These are phyloP conservation scores for Dascyllus trimaculatus DNA, from an alignment of 2,113 vertebrate species.

Conservation along the genomic window DNA sequence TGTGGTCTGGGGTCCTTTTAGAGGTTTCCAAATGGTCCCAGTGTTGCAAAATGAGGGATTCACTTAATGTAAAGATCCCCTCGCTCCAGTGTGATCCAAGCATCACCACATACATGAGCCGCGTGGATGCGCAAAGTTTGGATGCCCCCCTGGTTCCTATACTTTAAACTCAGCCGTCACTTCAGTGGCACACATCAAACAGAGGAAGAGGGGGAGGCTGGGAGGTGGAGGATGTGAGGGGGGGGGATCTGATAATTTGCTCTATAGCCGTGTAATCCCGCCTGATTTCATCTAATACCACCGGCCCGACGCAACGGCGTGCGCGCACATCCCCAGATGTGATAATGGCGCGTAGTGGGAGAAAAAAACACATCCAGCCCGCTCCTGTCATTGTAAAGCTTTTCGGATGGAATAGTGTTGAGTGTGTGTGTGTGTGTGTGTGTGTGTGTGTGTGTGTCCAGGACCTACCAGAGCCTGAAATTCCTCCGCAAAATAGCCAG, in stretches of 20 bases:
- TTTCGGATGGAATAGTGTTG: constrained; percentile 87
- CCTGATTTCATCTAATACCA: constrained; percentile 99
- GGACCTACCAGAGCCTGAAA: constrained; percentile 91
- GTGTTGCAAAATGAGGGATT: neutral
- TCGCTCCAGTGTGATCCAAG: neutral
- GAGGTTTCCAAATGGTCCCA: neutral
- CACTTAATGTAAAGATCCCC: neutral
- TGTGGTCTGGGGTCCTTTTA: constrained; percentile 3
- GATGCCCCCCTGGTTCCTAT: neutral
- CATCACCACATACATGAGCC: neutral
- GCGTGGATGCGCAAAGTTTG: neutral
- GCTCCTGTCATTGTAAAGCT: constrained; percentile 95
- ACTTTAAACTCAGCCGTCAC: constrained; percentile 10
- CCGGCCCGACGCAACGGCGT: constrained; percentile 88
- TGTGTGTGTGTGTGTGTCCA: constrained; percentile 52
- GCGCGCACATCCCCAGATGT: constrained; percentile 95
- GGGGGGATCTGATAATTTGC: constrained; percentile 87
- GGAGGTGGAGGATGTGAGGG: neutral
- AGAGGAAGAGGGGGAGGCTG: neutral
- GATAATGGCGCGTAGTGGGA: constrained; percentile 94
- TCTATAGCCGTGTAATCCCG: constrained; percentile 94
- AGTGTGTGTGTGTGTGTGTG: constrained; percentile 61
- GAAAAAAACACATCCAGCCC: constrained; percentile 87
- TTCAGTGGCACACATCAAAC: neutral
- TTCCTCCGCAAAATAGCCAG: constrained; percentile 88